These are phyloP conservation scores for Malaclemys terrapin DNA, from an alignment of 2,113 vertebrate species.

Conservation along the genomic window DNA sequence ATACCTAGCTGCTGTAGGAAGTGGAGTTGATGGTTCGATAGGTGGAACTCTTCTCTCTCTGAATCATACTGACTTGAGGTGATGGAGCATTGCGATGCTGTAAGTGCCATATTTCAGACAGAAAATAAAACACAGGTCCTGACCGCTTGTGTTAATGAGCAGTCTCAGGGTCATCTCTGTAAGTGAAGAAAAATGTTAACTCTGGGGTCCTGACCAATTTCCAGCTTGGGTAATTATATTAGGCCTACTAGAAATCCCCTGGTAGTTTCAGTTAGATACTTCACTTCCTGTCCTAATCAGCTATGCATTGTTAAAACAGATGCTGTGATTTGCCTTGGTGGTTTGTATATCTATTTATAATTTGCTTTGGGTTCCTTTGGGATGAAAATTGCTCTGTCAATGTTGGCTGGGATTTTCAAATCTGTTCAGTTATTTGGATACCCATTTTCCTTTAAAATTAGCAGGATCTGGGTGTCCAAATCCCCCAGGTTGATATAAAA, in stretches of 20 bases:
- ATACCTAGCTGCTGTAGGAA: not conserved
- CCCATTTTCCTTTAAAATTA: not conserved
- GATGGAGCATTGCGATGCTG: not conserved
- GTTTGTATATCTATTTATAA: not conserved
- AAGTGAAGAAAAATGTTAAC: not conserved
- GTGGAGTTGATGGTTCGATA: not conserved
- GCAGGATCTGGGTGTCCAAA: not conserved
- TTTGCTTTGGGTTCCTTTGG: not conserved
- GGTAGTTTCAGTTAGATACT: not conserved
- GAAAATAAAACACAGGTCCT: not conserved
- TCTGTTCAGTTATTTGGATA: not conserved
- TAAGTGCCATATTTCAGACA: not conserved
- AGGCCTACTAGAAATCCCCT: not conserved
- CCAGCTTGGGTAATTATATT: not conserved
- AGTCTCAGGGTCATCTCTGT: not conserved
- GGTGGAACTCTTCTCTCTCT: not conserved
- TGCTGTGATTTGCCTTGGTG: fast-evolving
- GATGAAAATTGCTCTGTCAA: not conserved
- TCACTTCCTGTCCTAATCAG: not conserved
- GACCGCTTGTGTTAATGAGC: not conserved
- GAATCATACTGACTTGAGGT: not conserved
- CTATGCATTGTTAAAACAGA: not conserved
- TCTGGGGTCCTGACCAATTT: not conserved
- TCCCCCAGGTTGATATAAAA: not conserved
- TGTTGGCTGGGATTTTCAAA: not conserved